Evolutionary conservation across 2,113 vertebrate genomes (phyloP).

Genomic region (Megaceryle maxima): DNA sequence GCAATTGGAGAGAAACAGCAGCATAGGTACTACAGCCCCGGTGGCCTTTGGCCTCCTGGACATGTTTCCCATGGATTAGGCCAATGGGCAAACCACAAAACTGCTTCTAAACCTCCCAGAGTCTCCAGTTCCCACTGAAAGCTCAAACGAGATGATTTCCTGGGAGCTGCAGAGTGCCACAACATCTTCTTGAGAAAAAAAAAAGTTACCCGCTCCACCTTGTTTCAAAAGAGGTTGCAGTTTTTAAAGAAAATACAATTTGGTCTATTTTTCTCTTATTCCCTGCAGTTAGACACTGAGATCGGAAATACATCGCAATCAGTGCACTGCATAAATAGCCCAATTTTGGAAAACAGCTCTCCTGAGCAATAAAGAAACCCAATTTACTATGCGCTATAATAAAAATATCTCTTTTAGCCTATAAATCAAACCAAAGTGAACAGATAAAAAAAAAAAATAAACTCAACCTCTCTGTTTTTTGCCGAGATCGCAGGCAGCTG

Average conservation of each 20-base stretch:
- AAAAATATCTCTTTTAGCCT: conserved; percentile 50
- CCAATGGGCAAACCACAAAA: not conserved
- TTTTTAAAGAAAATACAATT: not conserved
- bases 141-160: not conserved
- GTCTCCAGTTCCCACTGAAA: not conserved
- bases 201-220: not conserved
- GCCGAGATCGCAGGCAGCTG: not conserved
- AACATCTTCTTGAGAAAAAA: fast-evolving
- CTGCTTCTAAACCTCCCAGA: not conserved
- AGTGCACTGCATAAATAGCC: conserved; percentile 45
- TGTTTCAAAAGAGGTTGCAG: not conserved
- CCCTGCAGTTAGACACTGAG: not conserved
- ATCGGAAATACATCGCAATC: conserved; percentile 24
- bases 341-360: conserved; percentile 60
- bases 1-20: not conserved
- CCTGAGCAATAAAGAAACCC: conserved; percentile 62
- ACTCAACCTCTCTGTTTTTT: not conserved
- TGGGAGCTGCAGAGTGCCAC: not conserved
- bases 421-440: conserved; percentile 56
- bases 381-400: conserved; percentile 44
- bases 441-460: conserved; percentile 24
- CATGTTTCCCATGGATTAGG: not conserved
- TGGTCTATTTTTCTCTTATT: not conserved
- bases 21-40: not conserved
- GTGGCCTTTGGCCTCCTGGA: not conserved